Conservation (phyloP, 2,797 vertebrate species). For the Channallabes apus region DNA sequence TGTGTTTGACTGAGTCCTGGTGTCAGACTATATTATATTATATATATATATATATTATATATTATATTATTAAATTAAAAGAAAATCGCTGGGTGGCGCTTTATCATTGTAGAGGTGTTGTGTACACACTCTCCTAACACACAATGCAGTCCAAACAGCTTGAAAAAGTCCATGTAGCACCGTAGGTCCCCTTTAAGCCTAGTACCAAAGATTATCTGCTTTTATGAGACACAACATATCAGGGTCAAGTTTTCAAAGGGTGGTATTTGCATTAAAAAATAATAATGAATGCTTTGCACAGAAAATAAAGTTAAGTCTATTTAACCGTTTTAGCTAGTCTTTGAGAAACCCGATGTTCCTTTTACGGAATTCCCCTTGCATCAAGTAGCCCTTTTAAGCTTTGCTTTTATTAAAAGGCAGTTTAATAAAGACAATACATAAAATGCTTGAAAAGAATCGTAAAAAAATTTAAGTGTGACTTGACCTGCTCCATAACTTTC, state of each 20-base stretch:
- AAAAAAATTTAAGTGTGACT: not conserved
- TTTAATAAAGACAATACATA: not conserved
- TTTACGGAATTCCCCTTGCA: not conserved
- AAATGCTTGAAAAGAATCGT: not conserved
- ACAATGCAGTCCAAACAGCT: too few relatives aligned
- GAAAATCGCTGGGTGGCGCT: too few relatives aligned
- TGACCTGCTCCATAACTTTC: conserved; percentile 32
- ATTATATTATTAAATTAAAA: too few relatives aligned
- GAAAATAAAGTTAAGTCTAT: conserved; percentile 16
- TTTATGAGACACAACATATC: conserved; percentile 26
- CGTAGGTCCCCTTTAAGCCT: too few relatives aligned
- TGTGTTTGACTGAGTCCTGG: too few relatives aligned
- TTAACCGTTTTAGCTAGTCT: not conserved
- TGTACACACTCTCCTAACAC: too few relatives aligned
- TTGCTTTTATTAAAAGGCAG: too few relatives aligned
- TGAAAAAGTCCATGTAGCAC: too few relatives aligned
- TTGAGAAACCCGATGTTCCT: not conserved
- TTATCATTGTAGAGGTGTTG: too few relatives aligned
- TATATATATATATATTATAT: too few relatives aligned
- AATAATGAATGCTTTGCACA: not conserved
- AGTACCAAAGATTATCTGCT: conserved; percentile 39
- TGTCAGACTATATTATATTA: too few relatives aligned
- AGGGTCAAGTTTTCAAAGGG: conserved; percentile 46
- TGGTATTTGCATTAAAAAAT: not conserved
- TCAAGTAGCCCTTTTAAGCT: not conserved